Evolutionary conservation across 2,113 vertebrate genomes (phyloP).

Genomic region (Calyptomena viridis): DNA sequence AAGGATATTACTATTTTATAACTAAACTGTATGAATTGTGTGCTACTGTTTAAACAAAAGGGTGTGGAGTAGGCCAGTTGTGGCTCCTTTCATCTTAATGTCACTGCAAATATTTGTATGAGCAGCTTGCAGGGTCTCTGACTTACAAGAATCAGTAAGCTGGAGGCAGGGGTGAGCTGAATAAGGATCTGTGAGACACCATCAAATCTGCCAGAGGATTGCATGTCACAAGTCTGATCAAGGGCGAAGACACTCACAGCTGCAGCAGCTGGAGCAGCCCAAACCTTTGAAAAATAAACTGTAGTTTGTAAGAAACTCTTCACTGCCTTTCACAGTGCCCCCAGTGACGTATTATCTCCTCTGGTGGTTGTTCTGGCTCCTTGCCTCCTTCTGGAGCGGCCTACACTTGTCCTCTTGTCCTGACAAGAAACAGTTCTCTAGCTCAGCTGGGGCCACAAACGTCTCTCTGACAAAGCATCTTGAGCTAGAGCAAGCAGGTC

Average conservation of each 20-base stretch:
- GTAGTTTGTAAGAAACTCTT: neutral
- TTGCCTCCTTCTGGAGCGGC: neutral
- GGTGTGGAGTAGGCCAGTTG: slow-evolving; percentile 1
- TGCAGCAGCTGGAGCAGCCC: neutral
- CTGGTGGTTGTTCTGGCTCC: neutral
- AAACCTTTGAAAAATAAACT: neutral
- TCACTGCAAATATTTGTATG: slow-evolving; percentile 14
- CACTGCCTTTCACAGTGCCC: neutral
- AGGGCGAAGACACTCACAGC: neutral
- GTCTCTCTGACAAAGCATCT: neutral
- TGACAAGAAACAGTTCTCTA: neutral
- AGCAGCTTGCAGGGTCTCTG: neutral
- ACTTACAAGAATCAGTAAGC: neutral
- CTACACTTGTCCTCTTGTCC: neutral
- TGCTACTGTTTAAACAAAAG: neutral
- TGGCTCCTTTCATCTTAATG: neutral
- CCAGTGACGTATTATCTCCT: neutral
- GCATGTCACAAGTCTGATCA: neutral
- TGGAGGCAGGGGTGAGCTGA: neutral
- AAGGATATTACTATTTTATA: slow-evolving; percentile 18
- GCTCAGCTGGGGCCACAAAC: neutral
- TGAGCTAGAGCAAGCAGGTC: neutral
- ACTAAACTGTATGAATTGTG: neutral
- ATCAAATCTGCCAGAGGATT: neutral
- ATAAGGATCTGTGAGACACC: neutral